Evolutionary conservation across 1,140 invertebrate genomes (phyloP).

Genomic region (Ceratitis capitata): DNA sequence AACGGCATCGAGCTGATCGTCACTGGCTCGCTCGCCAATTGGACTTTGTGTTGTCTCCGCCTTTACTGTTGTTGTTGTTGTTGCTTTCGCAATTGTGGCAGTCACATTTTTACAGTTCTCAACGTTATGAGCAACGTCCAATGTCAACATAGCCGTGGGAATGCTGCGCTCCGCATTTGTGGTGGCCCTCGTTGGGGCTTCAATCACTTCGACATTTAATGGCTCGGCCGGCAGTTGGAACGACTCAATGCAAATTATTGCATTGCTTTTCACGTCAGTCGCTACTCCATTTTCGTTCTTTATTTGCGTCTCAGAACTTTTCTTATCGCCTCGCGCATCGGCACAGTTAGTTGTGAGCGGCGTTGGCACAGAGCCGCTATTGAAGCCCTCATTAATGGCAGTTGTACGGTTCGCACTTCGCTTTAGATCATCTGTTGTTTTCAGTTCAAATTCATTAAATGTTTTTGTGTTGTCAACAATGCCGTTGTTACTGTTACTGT

Average conservation of each 20-base stretch:
- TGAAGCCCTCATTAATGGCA: not conserved
- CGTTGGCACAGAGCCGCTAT: not conserved
- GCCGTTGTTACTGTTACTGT: not conserved
- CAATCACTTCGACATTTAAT: slow-evolving; percentile 35
- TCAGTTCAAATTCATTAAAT: not conserved
- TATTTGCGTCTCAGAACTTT: not conserved
- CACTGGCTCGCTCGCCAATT: not conserved
- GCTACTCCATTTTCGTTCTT: not conserved
- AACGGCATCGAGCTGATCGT: not conserved
- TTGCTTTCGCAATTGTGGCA: not conserved
- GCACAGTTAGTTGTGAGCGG: not conserved
- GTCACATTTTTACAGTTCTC: not conserved
- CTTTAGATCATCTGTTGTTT: not conserved
- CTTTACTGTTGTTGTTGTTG: not conserved
- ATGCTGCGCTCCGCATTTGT: slow-evolving; percentile 2
- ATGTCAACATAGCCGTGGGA: not conserved
- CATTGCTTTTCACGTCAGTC: not conserved
- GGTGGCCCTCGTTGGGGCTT: not conserved
- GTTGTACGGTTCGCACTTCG: not conserved
- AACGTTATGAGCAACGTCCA: not conserved
- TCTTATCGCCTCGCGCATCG: not conserved
- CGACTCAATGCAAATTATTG: slow-evolving; percentile 7
- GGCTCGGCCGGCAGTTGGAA: not conserved
- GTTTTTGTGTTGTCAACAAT: not conserved
- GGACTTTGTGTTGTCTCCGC: not conserved